phyloP scores from a whole-genome alignment of 2,113 vertebrate genomes.

The Channa argus region DNA sequence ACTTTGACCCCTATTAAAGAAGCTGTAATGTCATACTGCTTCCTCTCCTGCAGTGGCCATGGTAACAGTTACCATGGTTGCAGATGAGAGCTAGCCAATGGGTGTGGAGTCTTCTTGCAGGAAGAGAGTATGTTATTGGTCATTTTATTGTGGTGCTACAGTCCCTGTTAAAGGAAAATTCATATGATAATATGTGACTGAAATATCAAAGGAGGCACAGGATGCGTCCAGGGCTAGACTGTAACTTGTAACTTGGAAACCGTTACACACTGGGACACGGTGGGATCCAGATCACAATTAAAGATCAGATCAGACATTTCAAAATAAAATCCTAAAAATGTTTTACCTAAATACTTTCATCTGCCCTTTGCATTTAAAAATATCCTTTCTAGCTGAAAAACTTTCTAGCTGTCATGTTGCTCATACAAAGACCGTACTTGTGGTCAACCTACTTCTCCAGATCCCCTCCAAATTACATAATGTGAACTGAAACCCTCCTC shows the following conservation, averaged over 20 bases:
- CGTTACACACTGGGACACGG: neutral
- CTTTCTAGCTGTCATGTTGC: no score
- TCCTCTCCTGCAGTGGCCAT: constrained; percentile 52
- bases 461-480: no score
- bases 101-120: neutral
- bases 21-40: constrained; percentile 46
- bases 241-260: neutral
- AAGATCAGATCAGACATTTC: no score
- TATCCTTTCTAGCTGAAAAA: no score
- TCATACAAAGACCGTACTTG: no score
- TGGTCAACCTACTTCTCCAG: no score
- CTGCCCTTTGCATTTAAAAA: no score
- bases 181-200: neutral
- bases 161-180: neutral
- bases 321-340: no score
- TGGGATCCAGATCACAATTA: neutral
- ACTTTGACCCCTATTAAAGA: constrained; percentile 54
- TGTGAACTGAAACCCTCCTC: no score
- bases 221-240: neutral
- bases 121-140: neutral
- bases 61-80: constrained; percentile 54
- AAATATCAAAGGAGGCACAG: no score
- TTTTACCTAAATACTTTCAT: no score
- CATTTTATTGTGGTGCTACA: neutral
- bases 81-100: constrained; percentile 11